These are phyloP conservation scores for Crocallis elinguaria DNA, from an alignment of 2,888 invertebrate species.

Conservation along the genomic window DNA sequence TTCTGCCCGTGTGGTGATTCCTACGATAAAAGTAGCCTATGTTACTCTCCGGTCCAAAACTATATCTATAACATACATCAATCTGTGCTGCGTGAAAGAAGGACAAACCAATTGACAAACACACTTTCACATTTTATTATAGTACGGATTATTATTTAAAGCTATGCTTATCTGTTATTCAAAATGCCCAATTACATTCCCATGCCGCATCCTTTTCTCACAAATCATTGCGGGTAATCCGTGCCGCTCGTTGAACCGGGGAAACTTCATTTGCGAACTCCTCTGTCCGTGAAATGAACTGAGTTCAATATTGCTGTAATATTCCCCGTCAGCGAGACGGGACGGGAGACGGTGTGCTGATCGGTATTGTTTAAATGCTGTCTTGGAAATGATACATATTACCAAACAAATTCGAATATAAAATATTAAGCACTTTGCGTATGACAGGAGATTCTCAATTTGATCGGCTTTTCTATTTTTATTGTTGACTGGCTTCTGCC, in stretches of 20 bases:
- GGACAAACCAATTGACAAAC: too few relatives aligned
- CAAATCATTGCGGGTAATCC: conserved; percentile 36
- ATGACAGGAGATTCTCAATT: too few relatives aligned
- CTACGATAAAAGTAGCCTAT: too few relatives aligned
- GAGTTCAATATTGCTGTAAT: conserved; percentile 65
- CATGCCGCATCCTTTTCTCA: conserved; percentile 51
- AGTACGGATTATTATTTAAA: neutral
- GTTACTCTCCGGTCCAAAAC: too few relatives aligned
- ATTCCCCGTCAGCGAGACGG: conserved; percentile 48
- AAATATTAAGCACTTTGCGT: too few relatives aligned
- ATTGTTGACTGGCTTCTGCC: too few relatives aligned
- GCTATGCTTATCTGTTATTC: neutral
- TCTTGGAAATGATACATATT: neutral
- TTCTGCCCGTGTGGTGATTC: too few relatives aligned
- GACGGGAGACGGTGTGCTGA: conserved; percentile 5
- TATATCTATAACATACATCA: too few relatives aligned
- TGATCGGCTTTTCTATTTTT: too few relatives aligned
- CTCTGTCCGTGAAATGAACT: conserved; percentile 84
- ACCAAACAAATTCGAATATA: too few relatives aligned
- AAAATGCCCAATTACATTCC: neutral
- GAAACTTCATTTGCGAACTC: conserved; percentile 83
- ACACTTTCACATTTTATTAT: neutral
- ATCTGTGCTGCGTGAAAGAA: too few relatives aligned
- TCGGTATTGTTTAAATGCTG: conserved; percentile 17
- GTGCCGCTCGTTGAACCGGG: conserved; percentile 70